These are phyloP conservation scores for Lamproptera curius DNA, from an alignment of 2,888 invertebrate species.

Conservation along the genomic window DNA sequence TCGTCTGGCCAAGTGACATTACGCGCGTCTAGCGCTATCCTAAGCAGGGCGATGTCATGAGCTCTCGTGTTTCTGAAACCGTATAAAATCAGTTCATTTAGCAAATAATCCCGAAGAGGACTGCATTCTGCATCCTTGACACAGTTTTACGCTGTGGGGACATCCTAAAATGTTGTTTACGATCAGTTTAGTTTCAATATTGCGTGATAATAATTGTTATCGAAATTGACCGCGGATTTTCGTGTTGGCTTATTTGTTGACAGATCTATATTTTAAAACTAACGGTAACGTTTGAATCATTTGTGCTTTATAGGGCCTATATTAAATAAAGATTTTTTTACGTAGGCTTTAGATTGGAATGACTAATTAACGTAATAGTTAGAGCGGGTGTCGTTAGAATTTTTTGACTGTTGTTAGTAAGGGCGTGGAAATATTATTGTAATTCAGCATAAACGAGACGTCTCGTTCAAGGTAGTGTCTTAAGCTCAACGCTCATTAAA, in stretches of 20 bases:
- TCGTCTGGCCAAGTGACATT: slow-evolving; percentile 43
- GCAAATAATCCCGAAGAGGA: background rate
- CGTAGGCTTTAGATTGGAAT: too few species aligned
- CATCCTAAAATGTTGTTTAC: background rate
- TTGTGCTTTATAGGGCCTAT: too few species aligned
- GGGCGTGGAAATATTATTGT: too few species aligned
- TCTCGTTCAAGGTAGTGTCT: too few species aligned
- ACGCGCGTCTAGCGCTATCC: slow-evolving; percentile 41
- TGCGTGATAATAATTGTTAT: background rate
- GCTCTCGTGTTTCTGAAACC: slow-evolving; percentile 57
- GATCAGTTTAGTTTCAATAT: background rate
- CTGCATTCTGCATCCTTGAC: slow-evolving; percentile 12
- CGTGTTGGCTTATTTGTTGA: too few species aligned
- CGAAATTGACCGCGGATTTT: background rate
- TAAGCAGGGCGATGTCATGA: slow-evolving; percentile 64
- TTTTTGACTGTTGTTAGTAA: too few species aligned
- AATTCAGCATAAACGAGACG: too few species aligned
- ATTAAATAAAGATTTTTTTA: background rate
- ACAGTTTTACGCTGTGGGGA: slow-evolving; percentile 10
- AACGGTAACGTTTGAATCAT: too few species aligned
- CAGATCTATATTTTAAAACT: too few species aligned
- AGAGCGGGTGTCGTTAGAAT: too few species aligned
- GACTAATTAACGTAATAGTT: too few species aligned
- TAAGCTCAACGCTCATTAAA: too few species aligned
- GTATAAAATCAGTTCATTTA: slow-evolving; percentile 23